Evolutionary conservation across 1,140 invertebrate species (phyloP).

Genomic region (Apolygus lucorum): DNA sequence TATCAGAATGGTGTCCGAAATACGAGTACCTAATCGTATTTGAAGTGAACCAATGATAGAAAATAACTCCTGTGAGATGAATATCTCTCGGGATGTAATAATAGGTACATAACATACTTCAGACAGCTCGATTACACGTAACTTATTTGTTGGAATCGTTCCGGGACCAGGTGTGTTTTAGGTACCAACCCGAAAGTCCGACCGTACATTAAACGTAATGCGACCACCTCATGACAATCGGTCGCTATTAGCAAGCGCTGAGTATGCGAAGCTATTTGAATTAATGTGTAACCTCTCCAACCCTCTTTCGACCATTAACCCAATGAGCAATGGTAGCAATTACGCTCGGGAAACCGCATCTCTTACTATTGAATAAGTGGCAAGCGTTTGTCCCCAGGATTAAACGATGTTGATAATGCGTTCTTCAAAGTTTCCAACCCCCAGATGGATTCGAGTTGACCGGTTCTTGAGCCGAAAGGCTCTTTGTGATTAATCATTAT

Average conservation of each 20-base stretch:
- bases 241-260: neutral
- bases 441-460: neutral
- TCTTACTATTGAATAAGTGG: slow-evolving; percentile 10
- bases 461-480: neutral
- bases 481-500: neutral
- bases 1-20: no score
- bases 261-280: neutral
- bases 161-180: neutral
- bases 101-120: no score
- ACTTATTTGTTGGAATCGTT: no score
- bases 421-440: neutral
- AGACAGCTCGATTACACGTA: no score
- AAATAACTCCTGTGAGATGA: no score
- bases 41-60: no score
- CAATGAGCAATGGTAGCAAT: slow-evolving; percentile 4
- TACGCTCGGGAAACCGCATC: neutral
- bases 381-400: neutral
- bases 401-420: neutral
- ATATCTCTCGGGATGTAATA: no score
- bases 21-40: no score
- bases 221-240: neutral
- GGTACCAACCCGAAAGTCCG: neutral
- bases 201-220: neutral
- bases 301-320: neutral
- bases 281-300: neutral